Conservation (phyloP, 2,888 invertebrate species). For the Xylota segnis region DNA sequence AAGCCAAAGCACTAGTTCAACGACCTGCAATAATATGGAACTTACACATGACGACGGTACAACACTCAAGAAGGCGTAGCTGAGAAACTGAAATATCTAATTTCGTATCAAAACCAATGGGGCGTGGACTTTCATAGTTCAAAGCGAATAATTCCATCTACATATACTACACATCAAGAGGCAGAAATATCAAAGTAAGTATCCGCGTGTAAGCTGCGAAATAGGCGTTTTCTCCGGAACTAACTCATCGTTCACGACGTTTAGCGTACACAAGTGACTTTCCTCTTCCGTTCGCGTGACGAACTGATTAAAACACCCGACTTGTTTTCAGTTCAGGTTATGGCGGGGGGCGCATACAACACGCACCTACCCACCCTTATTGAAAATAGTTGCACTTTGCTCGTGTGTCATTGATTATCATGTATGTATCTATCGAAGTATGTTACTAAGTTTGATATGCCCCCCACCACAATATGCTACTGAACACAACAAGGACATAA, state of each 20-base stretch:
- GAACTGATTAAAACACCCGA: conserved; percentile 53
- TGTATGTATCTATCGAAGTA: neutral
- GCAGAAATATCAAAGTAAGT: conserved; percentile 15
- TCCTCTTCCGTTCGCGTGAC: conserved; percentile 73
- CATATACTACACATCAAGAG: conserved; percentile 1
- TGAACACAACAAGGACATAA: no score
- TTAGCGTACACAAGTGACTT: conserved; percentile 74
- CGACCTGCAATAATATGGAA: neutral
- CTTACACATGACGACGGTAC: neutral
- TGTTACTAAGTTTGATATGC: neutral
- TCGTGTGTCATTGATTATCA: conserved; percentile 4
- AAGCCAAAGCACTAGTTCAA: neutral
- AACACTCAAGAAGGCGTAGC: conserved; percentile 44
- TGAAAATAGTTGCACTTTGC: conserved; percentile 22
- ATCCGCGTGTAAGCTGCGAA: conserved; percentile 55
- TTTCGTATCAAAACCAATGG: conserved; percentile 66
- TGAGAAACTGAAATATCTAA: conserved; percentile 59
- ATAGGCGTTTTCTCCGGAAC: conserved; percentile 73
- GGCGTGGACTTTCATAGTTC: conserved; percentile 59
- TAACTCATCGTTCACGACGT: conserved; percentile 74
- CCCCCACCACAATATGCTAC: no score
- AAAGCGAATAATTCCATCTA: conserved; percentile 64
- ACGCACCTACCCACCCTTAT: conserved; percentile 44
- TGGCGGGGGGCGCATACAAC: conserved; percentile 57
- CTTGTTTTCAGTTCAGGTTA: conserved; percentile 44